Evolutionary conservation across 2,888 invertebrate genomes (phyloP), one percentile per base, ranked within the genome.

Genomic region (Drosophila sordidapex): DNA sequence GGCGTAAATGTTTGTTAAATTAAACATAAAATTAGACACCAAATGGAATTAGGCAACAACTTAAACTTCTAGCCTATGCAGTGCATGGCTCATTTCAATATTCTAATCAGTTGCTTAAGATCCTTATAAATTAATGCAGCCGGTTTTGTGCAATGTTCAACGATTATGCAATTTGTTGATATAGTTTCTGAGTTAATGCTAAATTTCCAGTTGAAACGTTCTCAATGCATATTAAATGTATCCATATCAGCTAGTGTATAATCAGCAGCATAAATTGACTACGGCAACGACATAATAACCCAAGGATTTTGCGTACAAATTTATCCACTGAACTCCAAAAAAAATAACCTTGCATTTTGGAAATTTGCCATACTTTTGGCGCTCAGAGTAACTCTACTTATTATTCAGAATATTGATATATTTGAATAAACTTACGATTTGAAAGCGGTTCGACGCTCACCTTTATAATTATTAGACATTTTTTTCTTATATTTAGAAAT

Each of bases 31-130:
- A 71, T 82, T 65, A 79, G 60, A 70, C 66, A 58, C 72, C 25
- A 84, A 76, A 87, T 74, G 76, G 66, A 85, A 83, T 84, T 87
- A 82, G 66, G 33, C 38, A 15, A 56, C 63, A 84, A 67, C 65
- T 79, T 84, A 21, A 68, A 56, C 25, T 61, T 54, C 31, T 29
- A 56, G 38, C 51, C 43, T 46, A 51, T 73, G 38, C 43, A 53
- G 57, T 58, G 58, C 54, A 53, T 29, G 56, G 61, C 68, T 66
- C 51, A 65, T 40, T 46, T 31, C 21, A 25, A 40, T 59, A 58
- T 46, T 66, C 40, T 58, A 70, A 74, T 70, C 58, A 53, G 33
- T 38, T 52, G n/a, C 46, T 58, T 46, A 36, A 33, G 18, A 61
- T 43, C 33, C 8, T 10, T 40, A 6, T 7, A 43, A 54, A 27